Evolutionary conservation across 2,888 invertebrate species (phyloP), one percentile per base, ranked within the genome.

Genomic region (Drosophila algonquin): DNA sequence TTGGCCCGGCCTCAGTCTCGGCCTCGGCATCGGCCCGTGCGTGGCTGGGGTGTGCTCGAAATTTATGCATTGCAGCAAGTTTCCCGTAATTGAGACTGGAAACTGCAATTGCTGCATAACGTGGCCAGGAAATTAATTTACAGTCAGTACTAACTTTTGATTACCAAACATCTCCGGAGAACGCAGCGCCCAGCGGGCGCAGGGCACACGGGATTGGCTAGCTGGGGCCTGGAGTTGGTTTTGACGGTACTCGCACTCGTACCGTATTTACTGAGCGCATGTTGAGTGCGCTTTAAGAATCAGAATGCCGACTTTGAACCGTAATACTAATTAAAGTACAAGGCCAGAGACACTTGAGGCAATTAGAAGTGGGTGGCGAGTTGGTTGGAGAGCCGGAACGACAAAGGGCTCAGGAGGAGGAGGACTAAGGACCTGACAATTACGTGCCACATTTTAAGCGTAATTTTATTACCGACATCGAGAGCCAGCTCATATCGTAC

Each of bases 31-130:
- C 32, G 10, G 32, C 61, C 63, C 62, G 69, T 24, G 60, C 53
- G 51, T 61, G 45, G 57, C 62, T 58, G 55, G 45, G 50, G 50
- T 68, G 65, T 45, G 47, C 46, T 50, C 14, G 6, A 81, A 83
- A 83, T 83, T 83, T 83, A 87, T 83, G 88, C 86, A 76, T 63
- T 83, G 80, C 86, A 77, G 86, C 82, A 74, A 78, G 65, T 65
- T 60, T 16, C 14, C 58, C 55, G 63, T 74, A 74, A 75, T 75
- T 74, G 70, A 45, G 74, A 45, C 56, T 61, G 74, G 65, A 60
- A 63, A 45, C 74, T 68, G 75, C 51, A 68, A 61, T 55, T 35
- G 62, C 54, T 63, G 70, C 67, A 69, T 73, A 63, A 64, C 71
- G 50, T 58, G 73, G 12, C 58, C 40, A 40, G 64, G 69, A 78